phyloP scores from a whole-genome alignment of 2,888 invertebrate genomes.

The Aradus depressus region DNA sequence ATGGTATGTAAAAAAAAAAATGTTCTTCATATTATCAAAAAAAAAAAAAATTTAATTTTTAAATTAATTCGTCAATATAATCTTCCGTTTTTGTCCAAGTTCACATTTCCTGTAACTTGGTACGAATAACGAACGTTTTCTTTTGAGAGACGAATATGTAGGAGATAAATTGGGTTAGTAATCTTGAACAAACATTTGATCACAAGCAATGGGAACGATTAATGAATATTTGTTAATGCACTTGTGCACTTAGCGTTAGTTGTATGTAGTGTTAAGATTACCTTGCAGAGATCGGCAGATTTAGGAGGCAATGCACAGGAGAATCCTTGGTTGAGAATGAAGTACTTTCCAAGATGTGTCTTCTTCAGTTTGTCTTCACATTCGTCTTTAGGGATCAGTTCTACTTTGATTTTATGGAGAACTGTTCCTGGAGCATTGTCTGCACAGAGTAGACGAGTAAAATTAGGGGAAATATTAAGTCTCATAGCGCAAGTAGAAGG shows the following conservation, averaged over 20 bases:
- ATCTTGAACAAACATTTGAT: conserved; percentile 6
- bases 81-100: no score
- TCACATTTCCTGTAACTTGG: no score
- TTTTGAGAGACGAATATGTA: no score
- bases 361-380: conserved; percentile 48
- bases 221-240: not conserved
- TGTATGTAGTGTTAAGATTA: conserved; percentile 34
- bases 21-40: no score
- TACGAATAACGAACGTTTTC: no score
- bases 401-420: conserved; percentile 61
- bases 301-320: conserved; percentile 54
- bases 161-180: no score
- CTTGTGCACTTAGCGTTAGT: not conserved
- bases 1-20: no score
- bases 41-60: no score
- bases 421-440: conserved; percentile 62
- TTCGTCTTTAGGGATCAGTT: conserved; percentile 48
- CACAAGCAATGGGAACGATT: not conserved
- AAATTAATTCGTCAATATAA: no score
- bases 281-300: conserved; percentile 65
- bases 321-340: conserved; percentile 51
- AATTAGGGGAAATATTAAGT: no score
- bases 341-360: conserved; percentile 44
- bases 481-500: no score
- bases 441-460: no score